Evolutionary conservation across 2,888 invertebrate genomes (phyloP), one percentile per base, ranked within the genome.

Genomic region (Drosophila pseudotalamancana): DNA sequence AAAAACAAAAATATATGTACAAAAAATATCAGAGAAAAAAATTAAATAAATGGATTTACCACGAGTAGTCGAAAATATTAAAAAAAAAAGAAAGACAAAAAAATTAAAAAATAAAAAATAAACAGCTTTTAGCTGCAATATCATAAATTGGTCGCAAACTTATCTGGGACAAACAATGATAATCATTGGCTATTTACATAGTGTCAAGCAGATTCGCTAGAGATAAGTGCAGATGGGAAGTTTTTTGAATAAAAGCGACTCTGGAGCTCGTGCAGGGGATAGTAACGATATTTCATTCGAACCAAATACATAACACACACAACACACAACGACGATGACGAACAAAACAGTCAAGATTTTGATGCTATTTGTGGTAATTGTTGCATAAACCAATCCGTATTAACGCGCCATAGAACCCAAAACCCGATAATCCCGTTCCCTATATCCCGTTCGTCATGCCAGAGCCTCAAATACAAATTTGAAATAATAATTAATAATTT

Each of bases 271-370:
- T 50, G 48, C 70, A 34, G 34, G 51, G 63, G 77, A 82, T 85
- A 91, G 91, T 91, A 89, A 90, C 90, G 90, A 91, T 85, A 78
- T 72, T 82, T 45, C 72, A 82, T 84, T 90, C 91, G 90, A 90
- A 87, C 74, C 55, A 64, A 81, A 87, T 37, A 69, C 66, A 75
- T 56, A 77, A 59, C 27, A 18, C 46, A 69, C 66, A 75, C 54
- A 77, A 59, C 27, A 18, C 46, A 32, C 57, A 42, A 85, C 87
- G 88, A 90, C 90, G 90, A 87, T 83, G 82, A 88, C 90, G 89
- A 90, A 84, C 65, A 90, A 88, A 79, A 70, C 85, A 82, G 61
- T 79, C 81, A 89, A 82, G 87, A 71, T 90, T 81, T 78, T 90
- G 51, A 59, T 90, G 39, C 79, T 90, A 70, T 72, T 91, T 77